These are phyloP conservation scores for Eulithis testata DNA, from an alignment of 2,888 invertebrate species.

Conservation along the genomic window DNA sequence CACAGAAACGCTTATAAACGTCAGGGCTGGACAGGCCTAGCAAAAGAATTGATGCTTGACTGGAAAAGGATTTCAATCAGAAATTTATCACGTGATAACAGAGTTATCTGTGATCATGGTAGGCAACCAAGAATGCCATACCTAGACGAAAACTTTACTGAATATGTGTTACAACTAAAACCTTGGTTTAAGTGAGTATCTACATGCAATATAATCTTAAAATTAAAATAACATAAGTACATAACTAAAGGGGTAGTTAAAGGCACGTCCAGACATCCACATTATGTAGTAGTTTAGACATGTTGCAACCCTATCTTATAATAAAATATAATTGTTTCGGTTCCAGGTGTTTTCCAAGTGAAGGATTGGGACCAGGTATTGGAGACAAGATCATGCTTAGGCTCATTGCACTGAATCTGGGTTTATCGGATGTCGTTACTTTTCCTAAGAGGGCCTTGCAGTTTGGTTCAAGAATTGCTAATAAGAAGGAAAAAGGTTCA, in stretches of 20 bases:
- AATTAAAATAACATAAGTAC: too few relatives aligned
- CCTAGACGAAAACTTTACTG: constrained; percentile 88
- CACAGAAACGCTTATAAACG: constrained; percentile 90
- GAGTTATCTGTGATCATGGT: constrained; percentile 95
- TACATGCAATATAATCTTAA: not conserved
- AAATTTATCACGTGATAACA: constrained; percentile 97
- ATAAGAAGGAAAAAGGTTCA: constrained; percentile 94
- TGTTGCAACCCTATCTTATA: too few relatives aligned
- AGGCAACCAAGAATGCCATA: constrained; percentile 92
- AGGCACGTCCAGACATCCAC: too few relatives aligned
- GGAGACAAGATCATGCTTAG: constrained; percentile 98
- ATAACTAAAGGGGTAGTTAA: too few relatives aligned
- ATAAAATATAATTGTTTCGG: constrained; percentile 12
- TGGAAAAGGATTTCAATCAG: constrained; percentile 93
- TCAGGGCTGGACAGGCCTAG: constrained; percentile 81
- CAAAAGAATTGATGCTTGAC: constrained; percentile 89
- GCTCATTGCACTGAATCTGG: constrained; percentile 87
- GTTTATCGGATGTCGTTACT: constrained; percentile 85
- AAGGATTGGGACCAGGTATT: constrained; percentile 87
- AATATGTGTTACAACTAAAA: constrained; percentile 86
- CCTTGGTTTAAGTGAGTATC: constrained; percentile 87
- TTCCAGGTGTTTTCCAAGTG: constrained; percentile 84
- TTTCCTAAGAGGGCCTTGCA: constrained; percentile 97
- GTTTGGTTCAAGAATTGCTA: constrained; percentile 98
- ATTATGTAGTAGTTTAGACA: too few relatives aligned